Conservation (phyloP, 2,113 vertebrate species). For the Callorhinus ursinus region DNA sequence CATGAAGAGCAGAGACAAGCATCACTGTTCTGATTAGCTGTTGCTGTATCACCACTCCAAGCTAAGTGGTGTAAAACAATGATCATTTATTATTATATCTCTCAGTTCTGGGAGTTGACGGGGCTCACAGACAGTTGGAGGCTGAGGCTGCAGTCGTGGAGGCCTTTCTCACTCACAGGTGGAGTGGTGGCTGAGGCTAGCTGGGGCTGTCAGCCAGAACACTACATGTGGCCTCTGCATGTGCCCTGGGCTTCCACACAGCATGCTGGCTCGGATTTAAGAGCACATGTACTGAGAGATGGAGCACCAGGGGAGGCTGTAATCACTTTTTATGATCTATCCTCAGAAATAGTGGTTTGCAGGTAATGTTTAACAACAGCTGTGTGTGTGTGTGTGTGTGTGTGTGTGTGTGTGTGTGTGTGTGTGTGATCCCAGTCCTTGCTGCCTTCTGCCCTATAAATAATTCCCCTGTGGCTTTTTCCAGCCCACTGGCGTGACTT, state of each 20-base stretch:
- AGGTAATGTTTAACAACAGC: background rate
- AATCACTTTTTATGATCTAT: background rate
- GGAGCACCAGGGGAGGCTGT: background rate
- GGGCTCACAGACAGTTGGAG: background rate
- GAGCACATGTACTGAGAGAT: background rate
- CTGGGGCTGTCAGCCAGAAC: background rate
- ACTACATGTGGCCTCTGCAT: background rate
- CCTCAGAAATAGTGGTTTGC: background rate
- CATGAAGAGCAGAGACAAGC: background rate
- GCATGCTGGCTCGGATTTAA: background rate
- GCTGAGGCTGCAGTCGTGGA: background rate
- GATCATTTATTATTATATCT: background rate
- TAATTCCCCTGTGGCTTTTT: background rate
- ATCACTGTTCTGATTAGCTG: background rate
- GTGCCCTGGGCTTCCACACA: background rate
- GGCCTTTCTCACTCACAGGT: background rate
- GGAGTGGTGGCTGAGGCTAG: background rate
- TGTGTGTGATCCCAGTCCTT: background rate
- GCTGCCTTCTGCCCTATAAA: background rate
- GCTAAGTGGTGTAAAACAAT: background rate
- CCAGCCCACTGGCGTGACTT: background rate
- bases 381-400: background rate
- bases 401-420: background rate
- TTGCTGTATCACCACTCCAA: background rate
- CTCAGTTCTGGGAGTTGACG: background rate